A percentile compares a stretch with the other conserved stretches of the same genome.
These are phyloP conservation scores for Apostichopus japonicus DNA, from an alignment of 35 echinoderm and acorn worm species.

Conservation along the genomic window DNA sequence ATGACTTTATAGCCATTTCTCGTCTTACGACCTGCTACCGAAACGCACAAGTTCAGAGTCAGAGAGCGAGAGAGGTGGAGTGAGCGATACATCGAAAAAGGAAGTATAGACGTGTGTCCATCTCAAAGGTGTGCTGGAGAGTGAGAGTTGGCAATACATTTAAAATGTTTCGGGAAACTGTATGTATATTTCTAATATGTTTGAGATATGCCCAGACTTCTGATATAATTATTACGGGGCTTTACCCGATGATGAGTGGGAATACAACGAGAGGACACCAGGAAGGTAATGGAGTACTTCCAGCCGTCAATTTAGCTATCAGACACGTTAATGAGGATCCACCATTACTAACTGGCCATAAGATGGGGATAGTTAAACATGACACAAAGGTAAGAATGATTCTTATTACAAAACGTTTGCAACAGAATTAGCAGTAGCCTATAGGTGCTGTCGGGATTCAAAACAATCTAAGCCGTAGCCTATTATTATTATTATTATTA, in stretches of 20 bases:
- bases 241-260: constrained; percentile 2
- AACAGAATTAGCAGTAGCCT: too few relatives aligned
- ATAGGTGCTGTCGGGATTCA: too few relatives aligned
- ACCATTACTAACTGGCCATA: background rate
- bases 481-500: too few relatives aligned
- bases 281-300: constrained; percentile 16
- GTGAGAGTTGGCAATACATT: too few relatives aligned
- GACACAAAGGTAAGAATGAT: constrained; percentile 17
- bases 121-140: too few relatives aligned
- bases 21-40: too few relatives aligned
- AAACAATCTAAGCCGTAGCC: too few relatives aligned
- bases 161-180: background rate
- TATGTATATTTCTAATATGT: background rate
- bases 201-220: background rate
- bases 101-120: too few relatives aligned
- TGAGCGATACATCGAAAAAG: too few relatives aligned
- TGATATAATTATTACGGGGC: background rate
- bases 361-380: background rate
- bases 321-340: background rate
- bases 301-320: constrained; percentile 1
- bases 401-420: background rate
- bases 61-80: too few relatives aligned
- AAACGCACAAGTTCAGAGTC: too few relatives aligned
- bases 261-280: background rate
- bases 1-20: too few relatives aligned